Evolutionary conservation across 2,888 invertebrate species (phyloP), one percentile per base, ranked within the genome.

Genomic region (Linhomoeus sp.): DNA sequence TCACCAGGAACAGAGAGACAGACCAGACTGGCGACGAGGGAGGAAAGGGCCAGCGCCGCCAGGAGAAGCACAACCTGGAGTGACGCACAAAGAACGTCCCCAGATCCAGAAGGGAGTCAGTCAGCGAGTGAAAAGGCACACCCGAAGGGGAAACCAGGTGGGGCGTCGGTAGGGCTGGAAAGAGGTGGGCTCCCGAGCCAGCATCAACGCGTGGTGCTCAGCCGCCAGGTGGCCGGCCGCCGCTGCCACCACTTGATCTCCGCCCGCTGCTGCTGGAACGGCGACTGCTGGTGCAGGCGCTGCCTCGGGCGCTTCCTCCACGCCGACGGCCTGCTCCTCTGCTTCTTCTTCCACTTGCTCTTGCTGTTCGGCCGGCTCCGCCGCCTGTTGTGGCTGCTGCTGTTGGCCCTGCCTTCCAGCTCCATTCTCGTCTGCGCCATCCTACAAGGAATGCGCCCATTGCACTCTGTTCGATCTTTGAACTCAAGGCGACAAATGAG

Each of bases 161-260:
- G 86, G 88, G 40, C 78, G 74, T n/a, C 76, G 75, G 66, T 88
- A 94, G 0, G 88, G 85, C 67, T 88, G 86, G 66, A 81, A 85
- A 24, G 82, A 81, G 33, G 65, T 62, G 23, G 80, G 77, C 20
- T 72, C 71, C 59, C 85, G 82, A 44, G 85, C 77, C 24, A 55
- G 50, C 58, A 86, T 80, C 50, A 90, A 69, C 1, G 87, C 87
- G 70, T 86, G 77, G 69, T 87, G 87, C 0, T 81, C 86, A 0
- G 82, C 85, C 0, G 81, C 86, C 12, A 75, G 63, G 42, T 72
- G 73, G 55, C 17, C 37, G 12, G 37, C 37, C 3, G 37, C 37
- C 17, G 37, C 37, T 37, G n/a, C 9, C 37, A 5, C n/a, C 17
- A n/a, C 37, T 37, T 37, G 12, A 12, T 37, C 12, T 37, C 12